Percentiles rank a stretch among this genome's conserved stretches.
These are phyloP conservation scores for Lycaena phlaeas DNA, from an alignment of 2,888 invertebrate genomes.

Conservation along the genomic window DNA sequence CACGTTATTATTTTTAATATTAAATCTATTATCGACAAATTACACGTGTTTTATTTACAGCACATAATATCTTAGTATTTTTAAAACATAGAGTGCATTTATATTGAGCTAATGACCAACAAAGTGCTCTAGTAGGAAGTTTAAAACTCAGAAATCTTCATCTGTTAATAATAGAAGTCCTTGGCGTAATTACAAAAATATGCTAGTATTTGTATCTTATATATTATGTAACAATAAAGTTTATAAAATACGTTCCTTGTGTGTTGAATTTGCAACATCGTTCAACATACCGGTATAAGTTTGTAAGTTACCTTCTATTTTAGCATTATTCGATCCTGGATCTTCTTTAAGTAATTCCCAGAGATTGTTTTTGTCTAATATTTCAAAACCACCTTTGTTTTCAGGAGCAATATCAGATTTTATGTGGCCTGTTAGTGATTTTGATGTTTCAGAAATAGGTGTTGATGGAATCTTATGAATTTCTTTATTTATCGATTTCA, in stretches of 20 bases:
- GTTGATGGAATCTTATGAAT: conserved; percentile 61
- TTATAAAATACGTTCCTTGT: conserved; percentile 60
- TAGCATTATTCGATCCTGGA: conserved; percentile 38
- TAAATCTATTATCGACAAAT: conserved; percentile 35
- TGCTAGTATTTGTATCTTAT: conserved; percentile 62
- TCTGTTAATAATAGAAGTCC: conserved; percentile 21
- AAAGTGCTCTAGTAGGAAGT: conserved; percentile 38
- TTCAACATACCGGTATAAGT: conserved; percentile 40
- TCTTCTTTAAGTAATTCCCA: conserved; percentile 76
- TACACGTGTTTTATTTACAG: conserved; percentile 48
- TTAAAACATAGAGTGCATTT: conserved; percentile 47
- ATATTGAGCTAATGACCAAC: conserved; percentile 45
- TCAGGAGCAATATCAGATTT: conserved; percentile 58
- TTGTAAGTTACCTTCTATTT: conserved; percentile 52
- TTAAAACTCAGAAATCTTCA: conserved; percentile 18
- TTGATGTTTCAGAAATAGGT: conserved; percentile 65
- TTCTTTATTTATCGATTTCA: conserved; percentile 67
- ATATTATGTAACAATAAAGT: conserved; percentile 57
- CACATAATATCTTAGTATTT: conserved; percentile 30
- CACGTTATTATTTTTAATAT: conserved; percentile 29
- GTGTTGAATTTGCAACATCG: conserved; percentile 40
- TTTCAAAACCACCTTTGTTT: conserved; percentile 68
- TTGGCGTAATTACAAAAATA: conserved; percentile 60
- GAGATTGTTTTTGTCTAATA: conserved; percentile 73
- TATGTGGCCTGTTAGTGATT: conserved; percentile 35